Evolutionary conservation across 2,113 vertebrate species (phyloP), one percentile per base, ranked within the genome.

Genomic region (Ornithorhynchus anatinus): DNA sequence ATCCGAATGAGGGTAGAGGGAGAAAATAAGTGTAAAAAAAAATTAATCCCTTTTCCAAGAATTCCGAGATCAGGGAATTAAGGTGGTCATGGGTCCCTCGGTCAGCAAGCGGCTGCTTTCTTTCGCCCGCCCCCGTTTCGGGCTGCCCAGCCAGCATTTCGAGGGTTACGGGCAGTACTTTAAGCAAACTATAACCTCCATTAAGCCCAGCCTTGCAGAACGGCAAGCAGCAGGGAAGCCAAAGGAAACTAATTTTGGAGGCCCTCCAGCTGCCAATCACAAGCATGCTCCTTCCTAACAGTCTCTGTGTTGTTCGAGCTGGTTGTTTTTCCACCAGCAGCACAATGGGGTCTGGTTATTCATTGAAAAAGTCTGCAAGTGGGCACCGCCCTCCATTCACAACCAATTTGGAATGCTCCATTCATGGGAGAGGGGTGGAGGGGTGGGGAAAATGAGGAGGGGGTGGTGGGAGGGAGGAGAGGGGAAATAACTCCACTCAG

Each of bases 281-380:
- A 13, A 81, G 89, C 86, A 87, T 59, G 88, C 86, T 52, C 85
- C 84, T 85, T 67, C 61, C 79, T 45, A 92, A 93, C 92, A 93
- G 88, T 86, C 91, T 82, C 81, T 9, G 88, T 84, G 87, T 91
- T 92, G 90, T 92, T 92, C 62, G 70, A 88, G 82, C 48, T 70
- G 73, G 88, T 89, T 93, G 91, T 93, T 93, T 92, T 92, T 92
- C 91, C 60, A 69, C 83, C 78, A 72, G 82, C 33, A 64, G 43
- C 88, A 92, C 91, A 93, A 92, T 92, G 84, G 91, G 90, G 88
- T 86, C 89, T 90, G 91, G 89, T 92, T 92, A 92, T 91, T 92
- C 90, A 93, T 91, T 92, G 87, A 86, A 86, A 70, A 65, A 82
- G 84, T 76, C 91, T 89, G 82, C 1, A 58, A 84, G 87, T 58